These are phyloP conservation scores for Megalopta genalis DNA, from an alignment of 1,140 invertebrate genomes.

Conservation along the genomic window DNA sequence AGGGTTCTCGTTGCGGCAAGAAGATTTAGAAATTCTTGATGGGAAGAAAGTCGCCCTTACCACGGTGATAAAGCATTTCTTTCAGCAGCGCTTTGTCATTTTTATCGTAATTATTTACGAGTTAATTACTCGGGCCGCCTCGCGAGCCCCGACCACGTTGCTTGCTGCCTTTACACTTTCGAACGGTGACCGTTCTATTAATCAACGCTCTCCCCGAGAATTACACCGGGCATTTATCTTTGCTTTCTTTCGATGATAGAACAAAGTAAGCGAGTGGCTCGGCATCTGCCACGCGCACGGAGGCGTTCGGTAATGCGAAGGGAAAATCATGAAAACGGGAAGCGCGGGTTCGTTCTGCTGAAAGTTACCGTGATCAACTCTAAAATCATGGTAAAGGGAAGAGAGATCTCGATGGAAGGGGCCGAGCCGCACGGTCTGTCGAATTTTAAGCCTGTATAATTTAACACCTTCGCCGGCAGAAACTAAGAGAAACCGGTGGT, in stretches of 20 bases:
- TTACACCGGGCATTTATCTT: conserved; percentile 17
- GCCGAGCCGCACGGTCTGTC: conserved; percentile 62
- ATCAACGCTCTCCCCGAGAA: background rate
- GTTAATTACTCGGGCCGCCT: conserved; percentile 69
- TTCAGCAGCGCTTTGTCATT: conserved; percentile 71
- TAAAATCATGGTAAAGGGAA: conserved; percentile 45
- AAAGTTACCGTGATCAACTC: conserved; percentile 60
- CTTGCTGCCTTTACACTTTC: background rate
- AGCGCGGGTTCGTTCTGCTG: conserved; percentile 46
- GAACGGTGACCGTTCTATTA: conserved; percentile 1
- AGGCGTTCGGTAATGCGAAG: conserved; percentile 14
- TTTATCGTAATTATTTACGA: conserved; percentile 79
- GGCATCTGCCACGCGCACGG: background rate
- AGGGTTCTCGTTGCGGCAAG: conserved; percentile 64
- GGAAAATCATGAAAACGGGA: conserved; percentile 48
- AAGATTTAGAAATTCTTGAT: conserved; percentile 71
- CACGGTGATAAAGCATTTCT: conserved; percentile 70
- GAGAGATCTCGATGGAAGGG: conserved; percentile 38
- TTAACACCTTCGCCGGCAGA: conserved; percentile 72
- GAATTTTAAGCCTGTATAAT: conserved; percentile 78
- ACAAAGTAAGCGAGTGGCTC: background rate
- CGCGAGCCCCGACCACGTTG: background rate
- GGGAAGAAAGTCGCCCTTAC: conserved; percentile 46
- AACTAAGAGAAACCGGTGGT: conserved; percentile 62
- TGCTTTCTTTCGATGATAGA: background rate